Conservation (phyloP, 2,113 vertebrate species). For the Urocitellus parryii region DNA sequence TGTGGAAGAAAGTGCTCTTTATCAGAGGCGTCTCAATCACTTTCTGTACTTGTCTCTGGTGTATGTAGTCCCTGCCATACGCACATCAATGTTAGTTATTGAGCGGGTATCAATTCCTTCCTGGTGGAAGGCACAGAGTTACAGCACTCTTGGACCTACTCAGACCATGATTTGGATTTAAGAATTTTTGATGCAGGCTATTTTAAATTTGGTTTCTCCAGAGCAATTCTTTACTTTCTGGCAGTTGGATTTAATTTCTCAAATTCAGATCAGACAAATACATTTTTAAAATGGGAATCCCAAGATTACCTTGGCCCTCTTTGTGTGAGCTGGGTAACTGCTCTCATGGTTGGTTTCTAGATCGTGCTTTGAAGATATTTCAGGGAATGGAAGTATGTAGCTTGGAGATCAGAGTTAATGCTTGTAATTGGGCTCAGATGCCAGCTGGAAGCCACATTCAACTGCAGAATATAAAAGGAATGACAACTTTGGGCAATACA, state of each 20-base stretch:
- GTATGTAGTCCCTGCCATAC: not conserved
- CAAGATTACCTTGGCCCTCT: not conserved
- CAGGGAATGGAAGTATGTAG: not conserved
- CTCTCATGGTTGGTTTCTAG: not conserved
- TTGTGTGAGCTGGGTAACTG: not conserved
- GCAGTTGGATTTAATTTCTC: not conserved
- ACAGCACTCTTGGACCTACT: not conserved
- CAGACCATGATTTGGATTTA: not conserved
- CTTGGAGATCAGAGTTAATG: not conserved
- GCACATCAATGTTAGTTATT: not conserved
- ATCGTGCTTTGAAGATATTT: not conserved
- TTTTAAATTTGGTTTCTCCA: constrained; percentile 34
- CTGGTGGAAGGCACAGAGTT: not conserved
- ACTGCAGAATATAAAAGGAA: not conserved
- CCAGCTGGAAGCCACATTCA: not conserved
- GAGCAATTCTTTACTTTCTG: not conserved
- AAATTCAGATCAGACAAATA: not conserved
- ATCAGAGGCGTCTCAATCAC: not conserved
- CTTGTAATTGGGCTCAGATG: not conserved
- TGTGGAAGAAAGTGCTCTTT: not conserved
- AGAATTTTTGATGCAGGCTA: not conserved
- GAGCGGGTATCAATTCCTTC: not conserved
- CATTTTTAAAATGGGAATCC: not conserved
- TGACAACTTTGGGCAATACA: not conserved
- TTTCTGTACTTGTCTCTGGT: not conserved